phyloP scores from a whole-genome alignment of 2,888 invertebrate species.

The Harpalus rufipes region DNA sequence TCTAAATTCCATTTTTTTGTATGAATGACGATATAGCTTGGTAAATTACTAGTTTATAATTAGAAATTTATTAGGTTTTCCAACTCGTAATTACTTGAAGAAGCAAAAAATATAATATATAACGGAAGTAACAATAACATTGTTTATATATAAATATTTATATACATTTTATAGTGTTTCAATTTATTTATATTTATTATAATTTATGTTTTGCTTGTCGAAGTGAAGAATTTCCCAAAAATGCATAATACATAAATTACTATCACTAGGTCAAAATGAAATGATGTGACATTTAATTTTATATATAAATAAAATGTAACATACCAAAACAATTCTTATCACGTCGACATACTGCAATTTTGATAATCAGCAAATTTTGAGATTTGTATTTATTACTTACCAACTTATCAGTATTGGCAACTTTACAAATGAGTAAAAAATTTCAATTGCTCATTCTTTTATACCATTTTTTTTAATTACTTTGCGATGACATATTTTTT shows the following conservation, averaged over 20 bases:
- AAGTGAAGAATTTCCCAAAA: neutral
- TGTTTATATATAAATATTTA: neutral
- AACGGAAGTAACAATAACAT: neutral
- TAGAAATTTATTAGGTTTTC: neutral
- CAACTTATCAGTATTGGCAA: constrained; percentile 29
- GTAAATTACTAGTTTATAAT: constrained; percentile 13
- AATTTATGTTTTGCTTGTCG: neutral
- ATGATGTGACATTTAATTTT: neutral
- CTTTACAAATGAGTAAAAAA: constrained; percentile 11
- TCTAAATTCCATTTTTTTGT: constrained; percentile 27
- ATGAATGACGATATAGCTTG: neutral
- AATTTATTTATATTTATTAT: constrained; percentile 10
- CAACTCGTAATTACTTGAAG: neutral
- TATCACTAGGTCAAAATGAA: neutral
- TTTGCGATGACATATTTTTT: constrained; percentile 40
- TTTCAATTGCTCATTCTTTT: constrained; percentile 14
- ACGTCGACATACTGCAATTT: constrained; percentile 30
- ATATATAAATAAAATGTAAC: constrained; percentile 26
- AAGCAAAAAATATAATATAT: neutral
- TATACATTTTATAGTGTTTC: neutral
- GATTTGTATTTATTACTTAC: constrained; percentile 37
- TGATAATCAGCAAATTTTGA: constrained; percentile 18
- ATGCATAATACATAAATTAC: neutral
- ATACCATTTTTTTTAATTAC: constrained; percentile 54
- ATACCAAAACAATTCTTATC: constrained; percentile 35